phyloP scores from a whole-genome alignment of 2,113 vertebrate genomes.

The Lampris megalopsis region DNA sequence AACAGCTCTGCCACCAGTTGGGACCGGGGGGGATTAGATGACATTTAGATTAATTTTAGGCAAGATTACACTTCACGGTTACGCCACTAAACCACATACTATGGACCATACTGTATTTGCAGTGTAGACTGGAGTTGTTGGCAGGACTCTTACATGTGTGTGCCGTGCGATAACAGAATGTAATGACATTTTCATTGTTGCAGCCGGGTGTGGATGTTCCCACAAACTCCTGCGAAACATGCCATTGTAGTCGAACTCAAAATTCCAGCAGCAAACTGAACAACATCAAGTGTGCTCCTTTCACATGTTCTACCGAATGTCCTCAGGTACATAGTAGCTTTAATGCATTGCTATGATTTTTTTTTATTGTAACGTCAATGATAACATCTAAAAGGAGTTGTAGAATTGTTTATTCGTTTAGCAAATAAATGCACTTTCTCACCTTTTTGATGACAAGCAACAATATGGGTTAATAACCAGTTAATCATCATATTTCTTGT shows the following conservation, averaged over 20 bases:
- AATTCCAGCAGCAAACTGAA: slow-evolving; percentile 53
- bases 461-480: too few species aligned
- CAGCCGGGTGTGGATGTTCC: slow-evolving; percentile 77
- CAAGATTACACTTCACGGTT: too few species aligned
- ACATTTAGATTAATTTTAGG: too few species aligned
- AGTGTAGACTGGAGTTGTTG: neutral
- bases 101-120: too few species aligned
- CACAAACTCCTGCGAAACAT: slow-evolving; percentile 62
- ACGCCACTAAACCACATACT: too few species aligned
- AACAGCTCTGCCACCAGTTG: too few species aligned
- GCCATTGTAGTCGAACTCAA: slow-evolving; percentile 70
- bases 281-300: slow-evolving; percentile 46
- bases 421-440: too few species aligned
- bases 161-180: slow-evolving; percentile 1
- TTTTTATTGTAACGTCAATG: neutral
- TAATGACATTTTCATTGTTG: slow-evolving; percentile 1
- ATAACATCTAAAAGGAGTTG: neutral
- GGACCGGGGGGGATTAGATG: too few species aligned
- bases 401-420: too few species aligned
- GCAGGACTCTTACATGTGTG: neutral
- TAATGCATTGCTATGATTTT: neutral
- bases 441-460: too few species aligned
- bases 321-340: slow-evolving; percentile 41
- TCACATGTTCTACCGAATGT: slow-evolving; percentile 68
- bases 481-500: too few species aligned